Base-by-base conservation (phyloP, 2,888 invertebrate genomes). In the Cacoxenus indagator region DNA sequence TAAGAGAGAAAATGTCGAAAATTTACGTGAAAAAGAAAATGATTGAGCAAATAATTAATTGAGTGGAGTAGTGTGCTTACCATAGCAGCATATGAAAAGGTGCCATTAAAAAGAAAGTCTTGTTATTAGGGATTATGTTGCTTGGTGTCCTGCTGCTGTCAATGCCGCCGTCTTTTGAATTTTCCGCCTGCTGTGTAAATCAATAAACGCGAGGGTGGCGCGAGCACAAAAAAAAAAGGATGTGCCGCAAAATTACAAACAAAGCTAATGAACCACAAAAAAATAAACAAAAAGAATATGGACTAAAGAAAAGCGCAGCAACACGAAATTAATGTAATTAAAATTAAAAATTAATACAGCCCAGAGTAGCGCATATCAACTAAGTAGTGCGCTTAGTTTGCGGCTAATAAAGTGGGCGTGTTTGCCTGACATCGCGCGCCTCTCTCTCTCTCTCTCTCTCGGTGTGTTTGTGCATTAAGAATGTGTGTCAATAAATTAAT, bases 401-500 rank as follows among this genome's bases (percentile, higher is more conserved):
- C n/a, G n/a, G n/a, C n/a, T 67, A 70, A 69, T 69, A 70, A 71
- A 73, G 68, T 73, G 73, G 71, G 67, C 69, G 69, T 70, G 65
- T 70, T 72, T 70, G 64, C 8, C 61, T 46, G 29, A 43, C 59
- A 46, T 51, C 67, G 68, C 72, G 55, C 55, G 71, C 54, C 14
- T 31, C 22, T 61, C 19, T 43, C 22, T 24, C 19, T 45, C 19
- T 45, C 19, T 45, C 24, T 43, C 19, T 29, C 26, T 19, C 67
- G 62, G 31, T 67, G 43, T 75, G 67, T 73, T 51, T 66, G 78
- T 78, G 73, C 67, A 65, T 76, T 76, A 75, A 75, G 76, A 81
- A 84, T 84, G 78, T 82, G 77, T 80, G 83, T 78, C 78, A 78
- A 79, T 81, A 82, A 84, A 84, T 81, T n/a, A 80, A 80, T 72